Base-by-base conservation (phyloP, 1,140 invertebrate species). In the Agrilus planipennis region DNA sequence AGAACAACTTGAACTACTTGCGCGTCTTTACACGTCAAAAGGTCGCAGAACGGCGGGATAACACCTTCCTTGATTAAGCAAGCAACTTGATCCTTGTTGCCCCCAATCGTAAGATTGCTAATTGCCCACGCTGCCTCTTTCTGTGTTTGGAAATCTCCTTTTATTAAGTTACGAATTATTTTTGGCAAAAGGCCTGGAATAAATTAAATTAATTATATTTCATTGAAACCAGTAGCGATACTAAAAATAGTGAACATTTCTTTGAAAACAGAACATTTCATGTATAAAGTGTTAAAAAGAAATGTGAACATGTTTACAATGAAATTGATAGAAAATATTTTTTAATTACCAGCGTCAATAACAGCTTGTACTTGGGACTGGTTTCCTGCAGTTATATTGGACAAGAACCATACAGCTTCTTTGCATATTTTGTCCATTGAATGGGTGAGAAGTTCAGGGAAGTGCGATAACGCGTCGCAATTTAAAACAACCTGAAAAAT, bases 101-200 rank as follows among this genome's bases (percentile, higher is more conserved):
- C 95, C 54, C 90, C 95, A 57, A 99, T 95, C 39, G 94, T 98
- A 34, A 98, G 75, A 70, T 99, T 99, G 57, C 88, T 94, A 16
- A 99, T 90, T 4, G 94, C 94, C 95, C 95, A 99, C 0, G 94
- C 93, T 9, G 94, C 94, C 68, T 98, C 94, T 63, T 98, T 99
- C 63, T 99, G 92, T 5, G 92, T 98, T 71, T 97, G 91, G 69
- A 98, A 98, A 67, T 99, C 94, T 39, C 90, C 89, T 75, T 92
- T 84, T 49, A 70, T 75, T 40, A 98, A 70, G 70, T 97, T 93
- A 48, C 84, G 75, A 50, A 99, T 94, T 37, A 99, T 92, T 56
- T 91, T 79, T 16, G 93, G 91, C 53, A 99, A 75, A 14, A 99
- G 71, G 2, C 80, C 55, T 57, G 32, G 31, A 47, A 48, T 14